Conservation (phyloP, 2,797 vertebrate genomes). For the Mastacembelus armatus region DNA sequence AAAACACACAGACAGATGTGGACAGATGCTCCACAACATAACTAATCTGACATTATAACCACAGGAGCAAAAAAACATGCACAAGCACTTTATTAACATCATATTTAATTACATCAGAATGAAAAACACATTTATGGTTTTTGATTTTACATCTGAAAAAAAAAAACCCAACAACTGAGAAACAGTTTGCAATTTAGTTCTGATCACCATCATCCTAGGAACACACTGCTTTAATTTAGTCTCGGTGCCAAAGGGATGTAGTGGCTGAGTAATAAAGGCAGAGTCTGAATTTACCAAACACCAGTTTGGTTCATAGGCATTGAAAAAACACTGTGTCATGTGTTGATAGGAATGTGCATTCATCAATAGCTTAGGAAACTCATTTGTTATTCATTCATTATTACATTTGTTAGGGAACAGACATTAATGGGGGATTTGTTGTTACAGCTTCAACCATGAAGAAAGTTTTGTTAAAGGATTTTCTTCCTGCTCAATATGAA, state of each 20-base stretch:
- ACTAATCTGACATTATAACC: too few relatives aligned
- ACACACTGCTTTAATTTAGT: not conserved
- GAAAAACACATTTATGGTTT: slow-evolving; percentile 50
- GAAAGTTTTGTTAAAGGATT: not conserved
- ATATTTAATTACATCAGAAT: slow-evolving; percentile 73
- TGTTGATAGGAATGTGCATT: too few relatives aligned
- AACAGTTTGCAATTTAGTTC: not conserved
- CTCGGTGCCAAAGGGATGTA: not conserved
- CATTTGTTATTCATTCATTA: not conserved
- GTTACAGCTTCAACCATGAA: too few relatives aligned
- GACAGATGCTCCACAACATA: too few relatives aligned
- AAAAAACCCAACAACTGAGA: too few relatives aligned
- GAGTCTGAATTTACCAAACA: not conserved
- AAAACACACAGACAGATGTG: too few relatives aligned
- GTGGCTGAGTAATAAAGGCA: slow-evolving; percentile 3
- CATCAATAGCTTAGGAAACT: not conserved
- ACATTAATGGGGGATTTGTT: too few relatives aligned
- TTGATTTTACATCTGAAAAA: slow-evolving; percentile 12
- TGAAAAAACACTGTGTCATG: not conserved
- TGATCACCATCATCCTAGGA: slow-evolving; percentile 5
- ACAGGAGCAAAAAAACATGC: not conserved
- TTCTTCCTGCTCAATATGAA: not conserved
- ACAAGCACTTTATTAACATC: slow-evolving; percentile 26
- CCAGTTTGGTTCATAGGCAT: not conserved
- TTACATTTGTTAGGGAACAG: too few relatives aligned